Evolutionary conservation across 2,797 vertebrate species (phyloP), one percentile per base, ranked within the genome.

Genomic region (Oreortyx pictus): DNA sequence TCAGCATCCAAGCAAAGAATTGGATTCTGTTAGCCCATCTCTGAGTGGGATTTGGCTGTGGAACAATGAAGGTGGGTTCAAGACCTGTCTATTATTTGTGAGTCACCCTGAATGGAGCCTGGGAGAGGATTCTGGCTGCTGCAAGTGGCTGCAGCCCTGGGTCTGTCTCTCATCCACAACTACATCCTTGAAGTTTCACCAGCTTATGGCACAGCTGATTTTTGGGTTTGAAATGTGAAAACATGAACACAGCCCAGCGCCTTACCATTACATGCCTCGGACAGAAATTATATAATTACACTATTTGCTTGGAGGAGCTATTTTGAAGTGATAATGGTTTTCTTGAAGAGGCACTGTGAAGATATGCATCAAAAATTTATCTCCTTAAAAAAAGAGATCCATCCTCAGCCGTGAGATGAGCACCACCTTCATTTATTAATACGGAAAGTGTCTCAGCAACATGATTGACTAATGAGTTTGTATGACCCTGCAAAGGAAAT

Each of bases 321-420:
- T 93, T 93, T 96, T 92, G 92, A 95, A 87, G 86, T 89, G 89
- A 95, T 95, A 94, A 94, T 96, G 68, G 79, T 93, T 93, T 92
- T 95, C 88, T 89, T 76, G 20, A 91, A 70, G 71, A 94, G 84
- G 88, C 85, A 37, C 70, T 93, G 27, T 89, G 85, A 95, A 96
- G 95, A 96, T 96, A 97, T 29, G 50, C 56, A 97, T 94, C 94
- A 92, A 77, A 64, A 72, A n/a, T 92, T 86, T 95, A 88, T 92
- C 94, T 94, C 76, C 75, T 94, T 44, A 94, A 92, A 95, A 70
- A 57, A 95, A 29, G 15, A 73, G 60, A 83, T 50, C 57, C 49
- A 54, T 94, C 84, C 92, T 94, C 75, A 95, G 72, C 82, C 50
- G 31, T 89, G 82, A 86, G 83, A 82, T 76, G 88, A 89, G 37